Evolutionary conservation across 1,140 invertebrate genomes (phyloP).

Genomic region (Drosophila pruinosa): DNA sequence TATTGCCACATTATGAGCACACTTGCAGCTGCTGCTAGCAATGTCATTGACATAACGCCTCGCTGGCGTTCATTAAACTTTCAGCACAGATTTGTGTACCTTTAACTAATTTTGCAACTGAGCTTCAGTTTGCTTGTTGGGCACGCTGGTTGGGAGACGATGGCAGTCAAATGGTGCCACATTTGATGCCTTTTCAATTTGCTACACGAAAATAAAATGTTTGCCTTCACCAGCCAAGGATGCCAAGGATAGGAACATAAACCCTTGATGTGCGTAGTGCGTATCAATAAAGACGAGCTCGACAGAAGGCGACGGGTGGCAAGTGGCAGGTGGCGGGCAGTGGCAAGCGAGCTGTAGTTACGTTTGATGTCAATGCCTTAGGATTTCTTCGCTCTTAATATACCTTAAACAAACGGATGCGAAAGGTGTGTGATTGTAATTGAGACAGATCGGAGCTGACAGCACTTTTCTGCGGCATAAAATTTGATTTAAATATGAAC

Average conservation of each 20-base stretch:
- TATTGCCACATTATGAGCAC: not conserved
- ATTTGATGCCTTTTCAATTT: slow-evolving; percentile 49
- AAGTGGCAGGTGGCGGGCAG: not conserved
- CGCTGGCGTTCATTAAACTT: slow-evolving; percentile 12
- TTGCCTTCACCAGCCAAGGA: not conserved
- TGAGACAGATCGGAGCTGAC: no score
- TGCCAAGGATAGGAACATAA: slow-evolving; percentile 18
- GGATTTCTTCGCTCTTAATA: not conserved
- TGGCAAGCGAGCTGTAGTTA: not conserved
- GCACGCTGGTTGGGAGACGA: not conserved
- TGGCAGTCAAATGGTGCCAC: slow-evolving; percentile 13
- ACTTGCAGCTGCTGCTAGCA: not conserved
- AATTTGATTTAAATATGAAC: no score
- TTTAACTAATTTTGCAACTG: slow-evolving; percentile 20
- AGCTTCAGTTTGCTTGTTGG: slow-evolving; percentile 1
- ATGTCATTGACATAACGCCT: not conserved
- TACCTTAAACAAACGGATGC: not conserved
- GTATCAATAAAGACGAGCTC: slow-evolving; percentile 45
- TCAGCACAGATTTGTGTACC: slow-evolving; percentile 18
- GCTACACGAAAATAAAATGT: slow-evolving; percentile 45
- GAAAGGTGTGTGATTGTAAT: not conserved
- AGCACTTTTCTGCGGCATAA: no score
- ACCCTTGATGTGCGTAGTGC: slow-evolving; percentile 45
- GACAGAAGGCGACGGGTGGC: not conserved
- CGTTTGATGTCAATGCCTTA: slow-evolving; percentile 38